phyloP scores from a whole-genome alignment of 2,797 vertebrate species.

The Myoxocephalus aenaeus region DNA sequence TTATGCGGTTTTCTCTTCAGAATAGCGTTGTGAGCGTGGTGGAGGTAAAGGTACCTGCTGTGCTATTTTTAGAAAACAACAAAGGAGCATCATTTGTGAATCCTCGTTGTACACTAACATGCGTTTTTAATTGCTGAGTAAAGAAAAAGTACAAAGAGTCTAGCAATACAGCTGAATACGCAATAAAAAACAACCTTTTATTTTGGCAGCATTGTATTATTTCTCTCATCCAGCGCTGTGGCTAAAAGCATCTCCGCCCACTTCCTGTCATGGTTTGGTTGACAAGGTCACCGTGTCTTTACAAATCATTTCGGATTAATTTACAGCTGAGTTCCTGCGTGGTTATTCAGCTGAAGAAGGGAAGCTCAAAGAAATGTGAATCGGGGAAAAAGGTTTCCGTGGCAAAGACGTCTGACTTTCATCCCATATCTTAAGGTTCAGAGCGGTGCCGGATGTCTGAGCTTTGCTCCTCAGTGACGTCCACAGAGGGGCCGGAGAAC shows the following conservation, averaged over 20 bases:
- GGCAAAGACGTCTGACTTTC: conserved; percentile 14
- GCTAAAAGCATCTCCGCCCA: conserved; percentile 27
- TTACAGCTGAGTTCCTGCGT: not conserved
- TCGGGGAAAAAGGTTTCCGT: not conserved
- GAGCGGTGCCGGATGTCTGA: not conserved
- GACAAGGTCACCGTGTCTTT: conserved; percentile 34
- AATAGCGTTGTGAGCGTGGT: conserved; percentile 13
- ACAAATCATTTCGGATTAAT: conserved; percentile 14
- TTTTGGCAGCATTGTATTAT: not conserved
- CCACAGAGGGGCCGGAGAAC: not conserved
- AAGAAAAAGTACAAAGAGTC: conserved; percentile 7
- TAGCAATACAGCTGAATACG: not conserved
- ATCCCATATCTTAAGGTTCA: not conserved
- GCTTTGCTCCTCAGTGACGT: not conserved
- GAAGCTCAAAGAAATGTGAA: not conserved
- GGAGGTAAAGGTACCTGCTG: conserved; percentile 38
- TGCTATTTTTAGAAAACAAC: conserved; percentile 57
- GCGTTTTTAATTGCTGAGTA: conserved; percentile 54
- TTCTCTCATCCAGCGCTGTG: conserved; percentile 8
- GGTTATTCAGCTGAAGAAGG: conserved; percentile 16
- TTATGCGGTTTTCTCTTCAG: conserved; percentile 26
- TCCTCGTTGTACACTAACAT: conserved; percentile 12
- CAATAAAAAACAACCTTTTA: not conserved
- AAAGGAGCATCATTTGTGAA: conserved; percentile 38
- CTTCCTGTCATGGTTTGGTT: conserved; percentile 13